Base-by-base conservation (phyloP, 2,888 invertebrate species). In the Elmis aenea region DNA sequence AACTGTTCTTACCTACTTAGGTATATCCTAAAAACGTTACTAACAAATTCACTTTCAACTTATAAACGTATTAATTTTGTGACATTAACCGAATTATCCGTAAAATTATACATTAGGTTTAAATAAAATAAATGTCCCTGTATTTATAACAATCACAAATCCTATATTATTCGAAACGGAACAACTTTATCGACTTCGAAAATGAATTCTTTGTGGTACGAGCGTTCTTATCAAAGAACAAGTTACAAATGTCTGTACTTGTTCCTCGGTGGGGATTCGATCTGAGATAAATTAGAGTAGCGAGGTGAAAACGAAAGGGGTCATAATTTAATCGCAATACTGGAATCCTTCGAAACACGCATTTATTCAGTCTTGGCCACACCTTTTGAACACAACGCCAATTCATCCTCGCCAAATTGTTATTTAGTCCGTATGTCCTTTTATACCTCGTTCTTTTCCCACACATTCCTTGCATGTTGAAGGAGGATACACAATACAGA, bases 241-340 rank as follows among this genome's bases (percentile, higher is more conserved):
- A 33, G 35, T 37, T 30, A 33, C 31, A 35, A 45, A 39, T 48
- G 45, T 33, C 38, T 45, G 32, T 24, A 32, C 21, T 42, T 29
- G n/a, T n/a, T n/a, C 13, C 23, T 10, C 28, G 34, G 38, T 21
- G 23, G 29, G 34, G 28, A 29, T 38, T 41, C 41, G 38, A 40
- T 39, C 35, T 28, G 12, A 31, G 41, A 41, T 41, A 38, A 45
- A 45, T 41, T 45, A 46, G 27, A 33, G 33, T 38, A 46, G 46
- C 38, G 45, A 54, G 56, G 58, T 45, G 54, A 50, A 58, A 59
- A 57, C 54, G 55, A 61, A 57, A 62, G 57, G 59, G 57, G 59
- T 61, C 62, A 64, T 64, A 65, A 66, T 65, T 65, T 63, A 66
- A 64, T 64, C 59, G 60, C 55, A 60, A 64, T 58, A 51, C 48